phyloP scores from a whole-genome alignment of 2,113 vertebrate genomes.

The Himantopus leucocephalus region DNA sequence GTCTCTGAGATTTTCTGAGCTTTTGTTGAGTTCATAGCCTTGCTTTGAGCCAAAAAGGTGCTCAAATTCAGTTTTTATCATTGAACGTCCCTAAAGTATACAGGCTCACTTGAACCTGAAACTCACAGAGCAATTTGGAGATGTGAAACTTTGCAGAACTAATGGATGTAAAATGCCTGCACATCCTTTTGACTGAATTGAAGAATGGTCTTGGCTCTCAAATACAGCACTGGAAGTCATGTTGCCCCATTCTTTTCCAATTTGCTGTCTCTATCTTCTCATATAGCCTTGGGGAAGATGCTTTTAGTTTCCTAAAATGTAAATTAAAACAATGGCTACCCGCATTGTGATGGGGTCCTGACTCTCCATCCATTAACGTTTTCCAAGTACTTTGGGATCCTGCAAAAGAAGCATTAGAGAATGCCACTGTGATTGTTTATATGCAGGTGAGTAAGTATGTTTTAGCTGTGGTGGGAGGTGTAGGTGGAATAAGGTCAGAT shows the following conservation, averaged over 20 bases:
- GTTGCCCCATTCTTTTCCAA: not conserved
- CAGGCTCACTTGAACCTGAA: not conserved
- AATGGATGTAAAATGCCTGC: not conserved
- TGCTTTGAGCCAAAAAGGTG: not conserved
- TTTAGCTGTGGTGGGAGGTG: not conserved
- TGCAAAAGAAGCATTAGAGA: not conserved
- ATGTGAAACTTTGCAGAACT: not conserved
- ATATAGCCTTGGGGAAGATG: not conserved
- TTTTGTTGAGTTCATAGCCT: not conserved
- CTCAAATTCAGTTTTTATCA: not conserved
- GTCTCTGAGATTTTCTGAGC: not conserved
- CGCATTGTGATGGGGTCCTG: not conserved
- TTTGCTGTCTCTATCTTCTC: not conserved
- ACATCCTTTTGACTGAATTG: not conserved
- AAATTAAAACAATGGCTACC: not conserved
- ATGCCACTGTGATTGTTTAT: not conserved
- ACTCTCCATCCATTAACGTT: not conserved
- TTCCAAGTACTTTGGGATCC: not conserved
- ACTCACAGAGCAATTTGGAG: not conserved
- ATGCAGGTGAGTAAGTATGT: not conserved
- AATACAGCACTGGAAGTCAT: not conserved
- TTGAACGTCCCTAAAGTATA: not conserved
- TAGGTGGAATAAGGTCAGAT: conserved; percentile 9
- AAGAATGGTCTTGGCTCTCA: not conserved
- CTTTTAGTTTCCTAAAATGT: not conserved